A percentile compares a stretch with the other conserved stretches of the same genome.
phyloP scores from a whole-genome alignment of 2,113 vertebrate species.

The Numida meleagris region DNA sequence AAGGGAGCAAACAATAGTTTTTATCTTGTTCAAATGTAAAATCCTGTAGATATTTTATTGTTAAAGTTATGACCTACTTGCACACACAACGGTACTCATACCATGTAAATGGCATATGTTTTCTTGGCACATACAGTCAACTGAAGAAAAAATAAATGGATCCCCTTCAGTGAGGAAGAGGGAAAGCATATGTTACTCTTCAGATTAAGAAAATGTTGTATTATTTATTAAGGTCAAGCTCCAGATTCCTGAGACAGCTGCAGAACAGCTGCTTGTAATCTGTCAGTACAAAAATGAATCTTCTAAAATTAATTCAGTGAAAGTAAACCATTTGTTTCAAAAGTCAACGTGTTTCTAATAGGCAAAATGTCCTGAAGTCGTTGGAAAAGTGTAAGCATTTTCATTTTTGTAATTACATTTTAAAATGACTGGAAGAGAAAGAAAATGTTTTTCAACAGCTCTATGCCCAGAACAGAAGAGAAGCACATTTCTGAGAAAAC shows the following conservation, averaged over 20 bases:
- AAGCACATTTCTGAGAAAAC: not conserved
- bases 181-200: slow-evolving; percentile 38
- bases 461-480: not conserved
- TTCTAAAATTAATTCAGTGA: slow-evolving; percentile 49
- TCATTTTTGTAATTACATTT: slow-evolving; percentile 34
- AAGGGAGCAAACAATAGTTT: not conserved
- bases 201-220: slow-evolving; percentile 2
- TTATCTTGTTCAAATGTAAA: not conserved
- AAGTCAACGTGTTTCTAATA: slow-evolving; percentile 15
- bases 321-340: slow-evolving; percentile 38
- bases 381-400: slow-evolving; percentile 38
- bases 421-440: slow-evolving; percentile 6
- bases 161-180: not conserved
- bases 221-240: slow-evolving; percentile 56
- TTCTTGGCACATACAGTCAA: not conserved
- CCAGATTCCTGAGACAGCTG: slow-evolving; percentile 15
- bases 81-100: not conserved
- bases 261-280: not conserved
- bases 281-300: slow-evolving; percentile 31
- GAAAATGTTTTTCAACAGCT: not conserved
- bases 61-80: not conserved
- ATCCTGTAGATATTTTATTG: not conserved
- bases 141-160: not conserved
- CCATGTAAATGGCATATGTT: not conserved
- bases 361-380: slow-evolving; percentile 20